Evolutionary conservation across 1,140 invertebrate genomes (phyloP).

Genomic region (Bursaphelenchus mucronatus): DNA sequence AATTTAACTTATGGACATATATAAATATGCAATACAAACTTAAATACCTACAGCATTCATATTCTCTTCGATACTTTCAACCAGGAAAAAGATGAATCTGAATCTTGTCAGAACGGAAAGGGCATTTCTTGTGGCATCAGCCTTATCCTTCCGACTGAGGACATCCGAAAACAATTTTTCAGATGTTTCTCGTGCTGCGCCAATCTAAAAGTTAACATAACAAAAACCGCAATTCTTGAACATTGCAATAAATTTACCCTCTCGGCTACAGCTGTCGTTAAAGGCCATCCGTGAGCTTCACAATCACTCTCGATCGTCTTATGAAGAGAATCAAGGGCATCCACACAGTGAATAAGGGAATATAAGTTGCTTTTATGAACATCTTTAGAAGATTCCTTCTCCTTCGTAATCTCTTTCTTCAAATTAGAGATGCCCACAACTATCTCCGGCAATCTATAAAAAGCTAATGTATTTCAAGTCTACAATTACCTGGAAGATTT

Average conservation of each 20-base stretch:
- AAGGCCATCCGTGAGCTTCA: slow-evolving; percentile 10
- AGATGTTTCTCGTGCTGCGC: slow-evolving; percentile 82
- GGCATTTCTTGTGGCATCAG: slow-evolving; percentile 89
- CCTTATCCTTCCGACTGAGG: slow-evolving; percentile 81
- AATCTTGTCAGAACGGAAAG: slow-evolving; percentile 83
- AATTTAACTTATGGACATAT: slow-evolving; percentile 12
- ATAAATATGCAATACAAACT: no score
- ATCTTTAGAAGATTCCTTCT: slow-evolving; percentile 54
- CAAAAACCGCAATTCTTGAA: not conserved
- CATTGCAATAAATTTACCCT: slow-evolving; percentile 12
- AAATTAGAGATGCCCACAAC: slow-evolving; percentile 50
- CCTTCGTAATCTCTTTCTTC: slow-evolving; percentile 37
- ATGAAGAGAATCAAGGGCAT: slow-evolving; percentile 52
- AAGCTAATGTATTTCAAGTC: slow-evolving; percentile 12
- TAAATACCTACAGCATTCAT: slow-evolving; percentile 70
- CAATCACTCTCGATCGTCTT: slow-evolving; percentile 13
- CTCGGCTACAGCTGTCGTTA: slow-evolving; percentile 15
- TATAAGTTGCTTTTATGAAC: slow-evolving; percentile 59
- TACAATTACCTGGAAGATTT: slow-evolving; percentile 63
- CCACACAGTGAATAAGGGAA: slow-evolving; percentile 58
- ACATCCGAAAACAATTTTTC: slow-evolving; percentile 91
- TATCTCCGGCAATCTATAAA: slow-evolving; percentile 50
- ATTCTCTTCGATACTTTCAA: slow-evolving; percentile 81
- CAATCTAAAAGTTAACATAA: slow-evolving; percentile 53
- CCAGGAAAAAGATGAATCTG: slow-evolving; percentile 87